phyloP scores from a whole-genome alignment of 2,797 vertebrate species.

The Sebastes matsubarae region DNA sequence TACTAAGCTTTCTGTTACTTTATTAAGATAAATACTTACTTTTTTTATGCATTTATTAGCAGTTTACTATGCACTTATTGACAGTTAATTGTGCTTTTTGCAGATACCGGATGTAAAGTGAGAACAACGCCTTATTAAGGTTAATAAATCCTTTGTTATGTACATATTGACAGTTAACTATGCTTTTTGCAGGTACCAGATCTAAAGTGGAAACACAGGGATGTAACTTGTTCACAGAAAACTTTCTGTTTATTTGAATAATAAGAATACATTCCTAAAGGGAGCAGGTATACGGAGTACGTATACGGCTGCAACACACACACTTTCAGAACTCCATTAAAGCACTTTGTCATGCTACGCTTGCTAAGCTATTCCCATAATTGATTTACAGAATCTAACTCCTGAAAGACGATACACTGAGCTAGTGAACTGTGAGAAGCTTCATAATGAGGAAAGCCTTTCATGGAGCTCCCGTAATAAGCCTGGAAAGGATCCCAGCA shows the following conservation, averaged over 20 bases:
- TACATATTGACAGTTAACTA: fast-evolving
- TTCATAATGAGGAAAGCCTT: background rate
- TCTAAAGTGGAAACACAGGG: too few relatives aligned
- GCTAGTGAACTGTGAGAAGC: background rate
- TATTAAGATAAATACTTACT: too few relatives aligned
- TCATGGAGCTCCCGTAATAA: background rate
- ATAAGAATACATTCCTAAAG: too few relatives aligned
- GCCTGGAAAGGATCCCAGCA: background rate
- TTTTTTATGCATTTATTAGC: too few relatives aligned
- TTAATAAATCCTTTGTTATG: too few relatives aligned
- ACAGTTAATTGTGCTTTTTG: fast-evolving
- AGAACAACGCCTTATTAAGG: too few relatives aligned
- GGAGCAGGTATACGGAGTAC: too few relatives aligned
- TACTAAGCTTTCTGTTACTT: too few relatives aligned
- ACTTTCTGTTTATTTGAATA: too few relatives aligned
- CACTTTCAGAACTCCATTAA: background rate
- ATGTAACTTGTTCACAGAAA: too few relatives aligned
- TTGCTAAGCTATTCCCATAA: slow-evolving; percentile 37
- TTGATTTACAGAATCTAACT: slow-evolving; percentile 40
- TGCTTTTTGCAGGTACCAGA: too few relatives aligned
- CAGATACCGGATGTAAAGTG: fast-evolving
- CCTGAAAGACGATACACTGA: background rate
- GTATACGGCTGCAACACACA: background rate
- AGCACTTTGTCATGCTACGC: slow-evolving; percentile 21
- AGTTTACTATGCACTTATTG: fast-evolving